A percentile compares a stretch with the other conserved stretches of the same genome.
phyloP scores from a whole-genome alignment of 2,797 vertebrate genomes.

The Ctenosaura bakeri region DNA sequence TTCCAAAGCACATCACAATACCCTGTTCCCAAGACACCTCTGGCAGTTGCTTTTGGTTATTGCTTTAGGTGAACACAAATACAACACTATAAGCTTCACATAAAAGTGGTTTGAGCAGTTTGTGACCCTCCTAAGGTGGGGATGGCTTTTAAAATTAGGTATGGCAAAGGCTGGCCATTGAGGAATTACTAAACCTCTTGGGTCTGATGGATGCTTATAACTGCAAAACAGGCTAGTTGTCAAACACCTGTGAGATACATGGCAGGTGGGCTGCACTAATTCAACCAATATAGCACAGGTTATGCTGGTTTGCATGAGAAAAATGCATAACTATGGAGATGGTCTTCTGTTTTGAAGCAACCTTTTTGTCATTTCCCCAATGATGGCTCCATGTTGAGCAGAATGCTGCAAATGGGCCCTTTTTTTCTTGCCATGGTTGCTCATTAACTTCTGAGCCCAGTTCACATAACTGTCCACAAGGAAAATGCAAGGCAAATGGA shows the following conservation, averaged over 20 bases:
- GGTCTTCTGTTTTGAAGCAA: no score
- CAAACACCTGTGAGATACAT: background rate
- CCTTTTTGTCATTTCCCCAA: background rate
- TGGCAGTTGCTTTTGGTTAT: background rate
- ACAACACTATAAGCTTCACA: background rate
- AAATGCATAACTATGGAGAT: no score
- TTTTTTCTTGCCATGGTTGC: background rate
- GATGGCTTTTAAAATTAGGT: no score
- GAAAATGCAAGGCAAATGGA: background rate
- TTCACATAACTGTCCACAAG: background rate
- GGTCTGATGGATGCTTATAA: background rate
- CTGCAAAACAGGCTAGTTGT: background rate
- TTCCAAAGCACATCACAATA: background rate
- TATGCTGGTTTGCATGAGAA: background rate
- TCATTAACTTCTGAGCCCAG: background rate
- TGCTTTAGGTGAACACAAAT: background rate
- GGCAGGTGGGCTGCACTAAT: background rate
- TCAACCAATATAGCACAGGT: background rate
- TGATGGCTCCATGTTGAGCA: background rate
- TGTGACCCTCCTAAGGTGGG: background rate
- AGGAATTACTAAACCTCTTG: background rate
- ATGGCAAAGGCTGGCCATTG: background rate
- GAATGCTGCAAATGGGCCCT: background rate
- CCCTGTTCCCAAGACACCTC: background rate
- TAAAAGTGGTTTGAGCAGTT: background rate